These are phyloP conservation scores for Acanthisitta chloris DNA, from an alignment of 2,113 vertebrate genomes.

Conservation along the genomic window DNA sequence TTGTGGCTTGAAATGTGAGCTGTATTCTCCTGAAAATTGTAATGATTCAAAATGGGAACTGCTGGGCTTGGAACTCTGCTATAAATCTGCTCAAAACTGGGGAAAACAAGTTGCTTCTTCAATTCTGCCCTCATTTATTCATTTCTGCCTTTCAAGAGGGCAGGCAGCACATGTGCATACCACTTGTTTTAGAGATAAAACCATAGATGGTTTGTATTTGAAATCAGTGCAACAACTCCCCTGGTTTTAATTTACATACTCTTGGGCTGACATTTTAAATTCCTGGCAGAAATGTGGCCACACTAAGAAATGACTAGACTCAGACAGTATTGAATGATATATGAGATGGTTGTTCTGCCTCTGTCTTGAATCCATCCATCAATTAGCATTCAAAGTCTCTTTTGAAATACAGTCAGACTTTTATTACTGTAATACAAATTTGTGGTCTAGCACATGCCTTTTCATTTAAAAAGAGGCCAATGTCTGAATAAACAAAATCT, in stretches of 20 bases:
- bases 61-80: not conserved
- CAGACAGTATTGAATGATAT: conserved; percentile 71
- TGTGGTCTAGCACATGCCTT: conserved; percentile 52
- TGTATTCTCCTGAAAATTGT: not conserved
- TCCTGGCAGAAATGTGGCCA: conserved; percentile 57
- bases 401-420: conserved; percentile 60
- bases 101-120: not conserved
- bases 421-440: conserved; percentile 58
- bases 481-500: conserved; percentile 54
- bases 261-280: conserved; percentile 52
- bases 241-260: conserved; percentile 36
- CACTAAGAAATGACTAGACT: conserved; percentile 53
- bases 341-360: conserved; percentile 68
- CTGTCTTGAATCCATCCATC: conserved; percentile 65
- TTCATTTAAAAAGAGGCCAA: conserved; percentile 52
- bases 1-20: not conserved
- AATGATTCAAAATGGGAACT: not conserved
- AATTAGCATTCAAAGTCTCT: conserved; percentile 67
- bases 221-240: conserved; percentile 20
- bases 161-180: not conserved
- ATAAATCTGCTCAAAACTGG: not conserved
- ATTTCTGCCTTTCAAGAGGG: not conserved
- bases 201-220: conserved; percentile 18
- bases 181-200: not conserved
- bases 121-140: not conserved